Percentiles rank a stretch among this genome's conserved stretches.
phyloP scores from a whole-genome alignment of 2,797 vertebrate species.

The Coregonus suidteri region DNA sequence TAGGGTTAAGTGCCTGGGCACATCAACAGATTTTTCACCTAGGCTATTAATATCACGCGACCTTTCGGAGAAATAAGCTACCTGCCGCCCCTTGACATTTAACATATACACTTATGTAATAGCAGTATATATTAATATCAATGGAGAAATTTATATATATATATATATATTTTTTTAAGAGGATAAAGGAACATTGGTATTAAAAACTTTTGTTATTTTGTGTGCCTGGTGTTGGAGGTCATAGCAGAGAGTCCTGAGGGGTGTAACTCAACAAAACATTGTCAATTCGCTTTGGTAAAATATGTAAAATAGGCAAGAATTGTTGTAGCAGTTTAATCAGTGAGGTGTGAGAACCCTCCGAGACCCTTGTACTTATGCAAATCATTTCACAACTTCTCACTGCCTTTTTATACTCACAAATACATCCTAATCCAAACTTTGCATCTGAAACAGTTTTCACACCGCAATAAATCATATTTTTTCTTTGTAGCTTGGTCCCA shows the following conservation, averaged over 20 bases:
- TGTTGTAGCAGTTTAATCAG: background rate
- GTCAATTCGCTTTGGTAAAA: background rate
- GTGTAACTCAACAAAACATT: background rate
- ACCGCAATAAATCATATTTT: background rate
- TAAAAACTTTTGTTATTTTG: background rate
- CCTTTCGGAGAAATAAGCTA: too few relatives aligned
- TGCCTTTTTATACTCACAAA: background rate
- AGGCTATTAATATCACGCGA: too few relatives aligned
- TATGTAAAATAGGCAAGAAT: background rate
- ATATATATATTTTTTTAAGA: background rate
- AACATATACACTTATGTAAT: too few relatives aligned
- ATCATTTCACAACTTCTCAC: background rate
- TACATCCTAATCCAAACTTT: background rate
- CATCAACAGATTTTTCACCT: too few relatives aligned
- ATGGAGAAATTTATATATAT: background rate
- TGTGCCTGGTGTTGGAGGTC: background rate
- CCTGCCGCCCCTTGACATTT: too few relatives aligned
- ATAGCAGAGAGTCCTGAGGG: background rate
- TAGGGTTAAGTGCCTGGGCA: too few relatives aligned
- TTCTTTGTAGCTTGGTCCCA: background rate
- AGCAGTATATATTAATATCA: background rate
- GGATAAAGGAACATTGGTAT: background rate
- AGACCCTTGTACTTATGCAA: background rate
- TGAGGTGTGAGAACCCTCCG: background rate
- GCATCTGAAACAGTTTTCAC: background rate